These are phyloP conservation scores for Pyrochroa serraticornis DNA, from an alignment of 2,888 invertebrate species.

Conservation along the genomic window DNA sequence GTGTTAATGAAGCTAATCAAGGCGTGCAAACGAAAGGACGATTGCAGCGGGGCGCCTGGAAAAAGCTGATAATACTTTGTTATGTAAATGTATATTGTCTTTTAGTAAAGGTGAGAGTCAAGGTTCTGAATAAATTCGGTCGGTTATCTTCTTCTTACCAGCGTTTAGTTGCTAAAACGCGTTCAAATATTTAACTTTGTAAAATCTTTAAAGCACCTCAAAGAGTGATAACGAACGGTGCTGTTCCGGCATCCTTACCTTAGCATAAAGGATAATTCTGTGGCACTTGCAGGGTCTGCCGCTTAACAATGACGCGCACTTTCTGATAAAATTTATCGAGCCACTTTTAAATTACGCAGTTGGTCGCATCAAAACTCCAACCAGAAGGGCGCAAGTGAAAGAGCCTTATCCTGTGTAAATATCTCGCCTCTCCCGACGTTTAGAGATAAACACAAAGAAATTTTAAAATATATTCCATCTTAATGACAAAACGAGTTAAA, in stretches of 20 bases:
- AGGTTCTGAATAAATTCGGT: conserved; percentile 52
- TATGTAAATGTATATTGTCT: conserved; percentile 55
- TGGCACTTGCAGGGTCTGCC: conserved; percentile 1
- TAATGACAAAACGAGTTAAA: too few species aligned
- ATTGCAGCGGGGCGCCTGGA: conserved; percentile 28
- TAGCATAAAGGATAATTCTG: conserved; percentile 2
- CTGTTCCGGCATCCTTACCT: conserved; percentile 5
- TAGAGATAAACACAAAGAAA: neutral
- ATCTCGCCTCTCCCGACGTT: too few species aligned
- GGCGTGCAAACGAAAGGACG: conserved; percentile 21
- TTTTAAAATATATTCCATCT: neutral
- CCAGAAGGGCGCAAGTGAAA: too few species aligned
- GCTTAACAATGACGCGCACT: neutral
- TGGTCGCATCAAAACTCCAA: too few species aligned
- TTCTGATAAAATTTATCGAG: too few species aligned
- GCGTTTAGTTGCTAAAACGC: conserved; percentile 47
- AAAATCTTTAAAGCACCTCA: conserved; percentile 43
- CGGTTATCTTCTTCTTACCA: conserved; percentile 50
- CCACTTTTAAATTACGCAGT: too few species aligned
- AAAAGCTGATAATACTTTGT: conserved; percentile 52
- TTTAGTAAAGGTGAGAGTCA: conserved; percentile 49
- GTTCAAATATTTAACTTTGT: conserved; percentile 53
- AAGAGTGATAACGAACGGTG: conserved; percentile 26
- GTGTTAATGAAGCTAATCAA: conserved; percentile 28
- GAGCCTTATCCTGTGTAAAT: too few species aligned